These are phyloP conservation scores for Lithophane leautieri DNA, from an alignment of 2,888 invertebrate genomes.

Conservation along the genomic window DNA sequence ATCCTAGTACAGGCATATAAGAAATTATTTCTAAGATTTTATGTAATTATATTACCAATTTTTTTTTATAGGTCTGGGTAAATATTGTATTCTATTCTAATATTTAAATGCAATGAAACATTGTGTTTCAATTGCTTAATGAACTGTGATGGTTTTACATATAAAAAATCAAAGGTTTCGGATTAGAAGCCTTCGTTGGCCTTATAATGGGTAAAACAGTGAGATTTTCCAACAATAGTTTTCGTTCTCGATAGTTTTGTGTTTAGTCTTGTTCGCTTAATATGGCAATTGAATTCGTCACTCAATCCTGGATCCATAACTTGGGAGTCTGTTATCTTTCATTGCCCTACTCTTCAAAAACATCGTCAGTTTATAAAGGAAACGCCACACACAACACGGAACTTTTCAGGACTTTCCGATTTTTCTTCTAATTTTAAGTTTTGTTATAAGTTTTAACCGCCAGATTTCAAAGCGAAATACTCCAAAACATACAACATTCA, in stretches of 20 bases:
- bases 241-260: too few species aligned
- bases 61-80: too few species aligned
- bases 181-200: neutral
- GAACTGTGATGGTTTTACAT: too few species aligned
- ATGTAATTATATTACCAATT: too few species aligned
- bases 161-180: too few species aligned
- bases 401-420: slow-evolving; percentile 6
- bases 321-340: neutral
- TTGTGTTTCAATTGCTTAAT: too few species aligned
- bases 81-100: too few species aligned
- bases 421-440: neutral
- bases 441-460: slow-evolving; percentile 8
- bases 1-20: too few species aligned
- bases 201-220: neutral
- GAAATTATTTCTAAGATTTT: too few species aligned
- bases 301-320: neutral
- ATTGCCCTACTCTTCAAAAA: slow-evolving; percentile 6
- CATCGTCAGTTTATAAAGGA: neutral
- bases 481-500: neutral
- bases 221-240: neutral
- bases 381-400: slow-evolving; percentile 50
- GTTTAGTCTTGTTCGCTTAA: neutral
- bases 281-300: neutral
- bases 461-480: neutral
- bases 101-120: too few species aligned